These are phyloP conservation scores for Orius insidiosus DNA, from an alignment of 1,140 invertebrate genomes.

Conservation along the genomic window DNA sequence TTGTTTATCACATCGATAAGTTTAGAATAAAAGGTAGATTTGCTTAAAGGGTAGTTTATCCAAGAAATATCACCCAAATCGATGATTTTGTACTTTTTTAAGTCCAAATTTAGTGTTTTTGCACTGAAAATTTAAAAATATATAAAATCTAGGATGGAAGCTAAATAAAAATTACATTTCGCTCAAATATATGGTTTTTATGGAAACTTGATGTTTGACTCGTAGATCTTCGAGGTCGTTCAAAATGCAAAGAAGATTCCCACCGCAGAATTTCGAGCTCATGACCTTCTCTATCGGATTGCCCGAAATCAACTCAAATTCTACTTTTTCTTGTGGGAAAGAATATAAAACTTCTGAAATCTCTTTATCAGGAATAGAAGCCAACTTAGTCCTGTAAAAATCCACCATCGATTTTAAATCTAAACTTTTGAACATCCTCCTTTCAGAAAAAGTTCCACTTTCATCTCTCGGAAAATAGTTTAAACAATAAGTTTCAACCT, in stretches of 20 bases:
- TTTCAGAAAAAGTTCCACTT: not conserved
- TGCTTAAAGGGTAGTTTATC: too few species aligned
- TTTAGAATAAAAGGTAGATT: too few species aligned
- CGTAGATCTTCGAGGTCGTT: conserved; percentile 12
- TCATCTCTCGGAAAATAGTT: not conserved
- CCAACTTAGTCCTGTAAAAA: not conserved
- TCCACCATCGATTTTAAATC: not conserved
- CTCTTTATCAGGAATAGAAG: not conserved
- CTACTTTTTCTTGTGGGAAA: too few species aligned
- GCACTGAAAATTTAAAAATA: not conserved
- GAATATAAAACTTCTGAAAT: not conserved
- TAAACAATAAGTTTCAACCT: not conserved
- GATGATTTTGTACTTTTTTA: too few species aligned
- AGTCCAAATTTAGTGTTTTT: too few species aligned
- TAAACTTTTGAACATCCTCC: conserved; percentile 8
- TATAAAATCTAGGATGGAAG: conserved; percentile 13
- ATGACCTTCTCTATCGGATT: conserved; percentile 23
- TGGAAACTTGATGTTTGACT: conserved; percentile 3
- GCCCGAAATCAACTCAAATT: conserved; percentile 15
- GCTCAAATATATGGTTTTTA: conserved; percentile 35
- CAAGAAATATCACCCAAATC: too few species aligned
- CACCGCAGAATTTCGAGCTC: conserved; percentile 27
- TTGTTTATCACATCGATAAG: too few species aligned
- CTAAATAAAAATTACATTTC: conserved; percentile 29
- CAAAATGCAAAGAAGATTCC: conserved; percentile 20